Percentiles rank a stretch among this genome's conserved stretches.
Evolutionary conservation across 2,888 invertebrate genomes (phyloP).

Genomic region (Panopea generosa): DNA sequence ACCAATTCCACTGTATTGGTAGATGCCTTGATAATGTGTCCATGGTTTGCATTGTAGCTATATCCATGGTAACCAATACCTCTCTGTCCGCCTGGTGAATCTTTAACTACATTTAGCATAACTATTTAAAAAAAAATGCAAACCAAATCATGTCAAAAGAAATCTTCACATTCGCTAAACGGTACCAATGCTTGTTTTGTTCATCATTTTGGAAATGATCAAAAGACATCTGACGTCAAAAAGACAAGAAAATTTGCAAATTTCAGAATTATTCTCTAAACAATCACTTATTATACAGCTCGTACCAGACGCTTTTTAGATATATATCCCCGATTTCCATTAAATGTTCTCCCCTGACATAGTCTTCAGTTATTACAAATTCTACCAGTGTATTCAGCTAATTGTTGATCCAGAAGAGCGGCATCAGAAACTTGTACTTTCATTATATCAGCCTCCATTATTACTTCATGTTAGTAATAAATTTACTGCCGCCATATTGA

Average conservation of each 20-base stretch:
- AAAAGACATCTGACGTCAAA: conserved; percentile 19
- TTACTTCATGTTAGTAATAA: conserved; percentile 20
- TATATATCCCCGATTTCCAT: conserved; percentile 15
- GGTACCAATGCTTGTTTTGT: no score
- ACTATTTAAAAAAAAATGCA: no score
- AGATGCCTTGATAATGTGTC: no score
- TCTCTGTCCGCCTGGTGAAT: no score
- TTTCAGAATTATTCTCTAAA: conserved; percentile 15
- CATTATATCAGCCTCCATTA: conserved; percentile 30
- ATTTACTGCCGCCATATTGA: conserved; percentile 38
- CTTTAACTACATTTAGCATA: no score
- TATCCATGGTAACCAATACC: no score
- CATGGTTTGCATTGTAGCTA: no score
- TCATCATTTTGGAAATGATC: no score
- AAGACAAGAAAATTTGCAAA: conserved; percentile 21
- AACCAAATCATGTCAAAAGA: no score
- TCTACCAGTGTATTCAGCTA: conserved; percentile 33
- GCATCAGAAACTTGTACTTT: conserved; percentile 15
- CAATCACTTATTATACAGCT: conserved; percentile 24
- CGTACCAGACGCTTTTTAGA: conserved; percentile 22
- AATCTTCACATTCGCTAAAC: no score
- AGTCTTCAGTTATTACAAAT: conserved; percentile 24
- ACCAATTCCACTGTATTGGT: no score
- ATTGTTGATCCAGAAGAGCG: conserved; percentile 22
- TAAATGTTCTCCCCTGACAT: conserved; percentile 12